Evolutionary conservation across 2,888 invertebrate genomes (phyloP).

Genomic region (Ichneumon xanthorius): DNA sequence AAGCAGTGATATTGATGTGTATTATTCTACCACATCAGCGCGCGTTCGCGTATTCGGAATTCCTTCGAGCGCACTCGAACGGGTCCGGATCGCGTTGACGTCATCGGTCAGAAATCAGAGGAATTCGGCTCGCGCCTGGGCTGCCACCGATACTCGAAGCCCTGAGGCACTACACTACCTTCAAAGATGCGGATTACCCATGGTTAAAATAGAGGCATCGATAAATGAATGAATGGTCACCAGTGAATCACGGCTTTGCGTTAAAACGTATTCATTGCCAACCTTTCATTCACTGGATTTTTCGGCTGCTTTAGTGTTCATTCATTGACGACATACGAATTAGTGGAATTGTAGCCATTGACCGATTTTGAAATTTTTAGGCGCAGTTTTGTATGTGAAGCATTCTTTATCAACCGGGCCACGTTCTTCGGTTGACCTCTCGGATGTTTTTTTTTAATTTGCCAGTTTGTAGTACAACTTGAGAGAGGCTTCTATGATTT

Average conservation of each 20-base stretch:
- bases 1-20: slow-evolving; percentile 11
- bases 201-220: neutral
- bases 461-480: too few relatives aligned
- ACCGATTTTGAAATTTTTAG: neutral
- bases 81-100: slow-evolving; percentile 55
- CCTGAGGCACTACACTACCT: slow-evolving; percentile 6
- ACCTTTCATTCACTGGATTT: neutral
- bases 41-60: slow-evolving; percentile 57
- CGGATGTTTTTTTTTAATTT: too few relatives aligned
- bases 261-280: neutral
- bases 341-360: neutral
- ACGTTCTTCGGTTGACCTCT: too few relatives aligned
- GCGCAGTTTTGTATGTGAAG: neutral
- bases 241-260: neutral
- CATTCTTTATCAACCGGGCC: too few relatives aligned
- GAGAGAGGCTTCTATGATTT: too few relatives aligned
- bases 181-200: neutral
- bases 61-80: slow-evolving; percentile 40
- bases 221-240: neutral
- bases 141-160: neutral
- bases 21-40: neutral
- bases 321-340: neutral
- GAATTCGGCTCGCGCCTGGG: slow-evolving; percentile 43
- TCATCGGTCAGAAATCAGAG: slow-evolving; percentile 58
- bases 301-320: neutral